These are phyloP conservation scores for Tragopan temminckii DNA, from an alignment of 2,797 vertebrate genomes.

Conservation along the genomic window DNA sequence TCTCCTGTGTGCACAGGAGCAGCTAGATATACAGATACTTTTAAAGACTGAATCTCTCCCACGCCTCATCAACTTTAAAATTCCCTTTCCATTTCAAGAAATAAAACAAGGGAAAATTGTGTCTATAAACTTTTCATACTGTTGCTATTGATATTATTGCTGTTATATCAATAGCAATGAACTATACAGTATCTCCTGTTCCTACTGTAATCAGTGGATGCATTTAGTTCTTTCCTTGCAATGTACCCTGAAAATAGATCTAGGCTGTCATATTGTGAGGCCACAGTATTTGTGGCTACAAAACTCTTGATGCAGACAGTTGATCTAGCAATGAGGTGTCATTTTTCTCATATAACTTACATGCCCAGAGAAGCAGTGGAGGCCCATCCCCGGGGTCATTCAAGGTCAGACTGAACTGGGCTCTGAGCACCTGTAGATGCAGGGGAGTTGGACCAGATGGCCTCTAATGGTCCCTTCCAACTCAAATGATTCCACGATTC, in stretches of 20 bases:
- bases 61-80: background rate
- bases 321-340: background rate
- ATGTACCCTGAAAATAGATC: background rate
- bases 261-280: background rate
- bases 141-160: accelerated
- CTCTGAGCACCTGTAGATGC: no score
- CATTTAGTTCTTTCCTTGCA: background rate
- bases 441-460: no score
- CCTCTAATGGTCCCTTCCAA: no score
- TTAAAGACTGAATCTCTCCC: background rate
- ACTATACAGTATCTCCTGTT: background rate
- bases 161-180: background rate
- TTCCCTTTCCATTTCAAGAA: background rate
- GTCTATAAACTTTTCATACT: background rate
- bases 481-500: no score
- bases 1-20: background rate
- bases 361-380: no score
- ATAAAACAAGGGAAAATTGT: background rate
- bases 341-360: no score
- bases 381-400: no score
- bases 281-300: background rate
- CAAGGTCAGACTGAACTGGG: no score
- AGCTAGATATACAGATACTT: background rate
- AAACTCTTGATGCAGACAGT: background rate
- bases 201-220: background rate